Percentiles rank a stretch among this genome's conserved stretches.
These are phyloP conservation scores for Drosophila austrosaltans DNA, from an alignment of 2,888 invertebrate genomes.

Conservation along the genomic window DNA sequence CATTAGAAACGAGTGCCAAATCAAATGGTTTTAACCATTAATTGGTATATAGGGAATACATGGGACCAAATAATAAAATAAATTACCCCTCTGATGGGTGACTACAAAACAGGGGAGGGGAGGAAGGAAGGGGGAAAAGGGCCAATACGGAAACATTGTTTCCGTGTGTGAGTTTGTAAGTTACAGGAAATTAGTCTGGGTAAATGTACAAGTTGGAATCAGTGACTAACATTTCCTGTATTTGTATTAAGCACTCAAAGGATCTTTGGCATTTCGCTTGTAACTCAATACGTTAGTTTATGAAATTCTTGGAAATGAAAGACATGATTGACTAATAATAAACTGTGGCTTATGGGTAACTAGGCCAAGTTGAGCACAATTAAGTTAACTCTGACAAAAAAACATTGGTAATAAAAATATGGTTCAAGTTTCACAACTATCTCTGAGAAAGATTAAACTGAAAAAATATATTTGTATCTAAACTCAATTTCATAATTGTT, in stretches of 20 bases:
- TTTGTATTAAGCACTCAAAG: constrained; percentile 3
- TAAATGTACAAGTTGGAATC: constrained; percentile 10
- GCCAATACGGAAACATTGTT: constrained; percentile 14
- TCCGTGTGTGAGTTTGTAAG: constrained; percentile 8
- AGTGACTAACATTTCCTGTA: constrained; percentile 16
- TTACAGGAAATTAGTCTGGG: constrained; percentile 17
- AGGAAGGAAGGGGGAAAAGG: not conserved
- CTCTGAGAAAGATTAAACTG: too few relatives aligned
- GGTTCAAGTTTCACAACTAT: too few relatives aligned
- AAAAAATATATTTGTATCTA: not conserved
- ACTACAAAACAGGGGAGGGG: not conserved
- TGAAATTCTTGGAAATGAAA: not conserved
- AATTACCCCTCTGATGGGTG: constrained; percentile 63
- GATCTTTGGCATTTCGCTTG: constrained; percentile 3
- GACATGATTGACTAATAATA: not conserved
- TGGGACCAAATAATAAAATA: constrained; percentile 67
- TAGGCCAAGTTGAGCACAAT: not conserved
- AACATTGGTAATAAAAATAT: too few relatives aligned
- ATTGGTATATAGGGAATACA: constrained; percentile 70
- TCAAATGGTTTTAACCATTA: constrained; percentile 74
- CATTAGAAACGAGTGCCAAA: constrained; percentile 26
- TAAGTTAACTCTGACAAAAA: too few relatives aligned
- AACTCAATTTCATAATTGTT: too few relatives aligned
- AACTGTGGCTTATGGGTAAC: not conserved
- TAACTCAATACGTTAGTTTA: not conserved